Conservation (phyloP, 2,888 invertebrate genomes). For the Gymnocheta viridis region DNA sequence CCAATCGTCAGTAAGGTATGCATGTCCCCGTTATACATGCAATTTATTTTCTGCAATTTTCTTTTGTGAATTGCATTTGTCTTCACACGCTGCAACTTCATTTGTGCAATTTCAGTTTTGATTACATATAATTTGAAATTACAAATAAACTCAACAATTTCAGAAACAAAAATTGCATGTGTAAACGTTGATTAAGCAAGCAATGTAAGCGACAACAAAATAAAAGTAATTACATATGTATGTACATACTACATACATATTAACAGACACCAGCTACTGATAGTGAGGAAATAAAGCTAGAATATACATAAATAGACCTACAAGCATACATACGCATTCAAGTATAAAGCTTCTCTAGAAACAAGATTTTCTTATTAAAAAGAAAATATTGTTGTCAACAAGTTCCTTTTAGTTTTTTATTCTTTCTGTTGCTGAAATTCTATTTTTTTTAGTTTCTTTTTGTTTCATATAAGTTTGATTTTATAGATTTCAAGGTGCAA, state of each 20-base stretch:
- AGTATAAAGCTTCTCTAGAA: background rate
- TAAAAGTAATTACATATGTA: background rate
- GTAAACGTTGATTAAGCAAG: too few relatives aligned
- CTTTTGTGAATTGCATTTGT: too few relatives aligned
- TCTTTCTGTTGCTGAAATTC: background rate
- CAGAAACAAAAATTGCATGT: too few relatives aligned
- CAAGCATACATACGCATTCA: background rate
- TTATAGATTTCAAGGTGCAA: conserved; percentile 56
- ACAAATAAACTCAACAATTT: too few relatives aligned
- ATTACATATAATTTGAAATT: too few relatives aligned
- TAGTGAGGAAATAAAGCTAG: conserved; percentile 8
- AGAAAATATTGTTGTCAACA: conserved; percentile 36
- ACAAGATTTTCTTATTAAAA: conserved; percentile 17
- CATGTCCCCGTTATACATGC: too few relatives aligned
- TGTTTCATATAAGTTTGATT: conserved; percentile 26
- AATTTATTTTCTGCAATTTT: too few relatives aligned
- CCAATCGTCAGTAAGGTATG: conserved; percentile 47
- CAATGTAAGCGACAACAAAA: conserved; percentile 7
- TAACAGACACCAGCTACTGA: conserved; percentile 10
- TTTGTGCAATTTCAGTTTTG: too few relatives aligned
- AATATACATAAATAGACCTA: background rate
- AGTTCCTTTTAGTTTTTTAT: conserved; percentile 19
- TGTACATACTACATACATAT: background rate
- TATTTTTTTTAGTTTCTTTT: conserved; percentile 17
- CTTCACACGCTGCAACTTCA: too few relatives aligned